Evolutionary conservation across 2,797 vertebrate genomes (phyloP).

Genomic region (Adrianichthys oophorus): DNA sequence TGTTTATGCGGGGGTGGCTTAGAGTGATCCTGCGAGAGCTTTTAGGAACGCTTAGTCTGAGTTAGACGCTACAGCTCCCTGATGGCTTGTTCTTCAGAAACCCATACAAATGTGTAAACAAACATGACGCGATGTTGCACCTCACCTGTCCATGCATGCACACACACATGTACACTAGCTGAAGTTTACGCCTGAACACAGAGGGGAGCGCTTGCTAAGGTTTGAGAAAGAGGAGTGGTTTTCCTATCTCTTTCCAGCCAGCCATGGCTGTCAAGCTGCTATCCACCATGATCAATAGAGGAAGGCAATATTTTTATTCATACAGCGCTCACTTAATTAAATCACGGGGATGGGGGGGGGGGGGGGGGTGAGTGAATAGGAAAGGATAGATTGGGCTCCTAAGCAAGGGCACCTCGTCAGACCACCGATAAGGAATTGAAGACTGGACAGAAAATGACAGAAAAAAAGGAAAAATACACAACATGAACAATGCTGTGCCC

Average conservation of each 20-base stretch:
- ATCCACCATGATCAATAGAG: conserved; percentile 89
- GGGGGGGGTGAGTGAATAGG: conserved; percentile 61
- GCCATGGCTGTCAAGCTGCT: conserved; percentile 54
- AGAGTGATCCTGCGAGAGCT: conserved; percentile 81
- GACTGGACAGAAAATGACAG: conserved; percentile 5
- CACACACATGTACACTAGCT: conserved; percentile 13
- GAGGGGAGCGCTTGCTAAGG: too few species aligned
- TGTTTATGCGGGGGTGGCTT: conserved; percentile 18
- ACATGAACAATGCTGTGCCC: too few species aligned
- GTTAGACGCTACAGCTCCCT: conserved; percentile 82
- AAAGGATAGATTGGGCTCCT: conserved; percentile 25
- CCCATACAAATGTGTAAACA: conserved; percentile 29
- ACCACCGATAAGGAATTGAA: conserved; percentile 63
- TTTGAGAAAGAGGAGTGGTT: conserved; percentile 39
- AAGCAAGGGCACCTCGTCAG: conserved; percentile 66
- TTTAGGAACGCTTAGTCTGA: conserved; percentile 90
- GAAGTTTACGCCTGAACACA: conserved; percentile 7
- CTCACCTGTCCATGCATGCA: conserved; percentile 14
- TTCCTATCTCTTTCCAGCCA: conserved; percentile 44
- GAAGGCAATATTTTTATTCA: conserved; percentile 94
- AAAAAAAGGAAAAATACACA: conserved; percentile 6
- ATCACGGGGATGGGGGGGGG: conserved; percentile 78
- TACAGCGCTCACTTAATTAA: conserved; percentile 95
- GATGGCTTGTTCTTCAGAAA: conserved; percentile 44
- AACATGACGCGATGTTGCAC: conserved; percentile 18